Conservation (phyloP, 2,113 vertebrate genomes). For the Pteropus alecto region DNA sequence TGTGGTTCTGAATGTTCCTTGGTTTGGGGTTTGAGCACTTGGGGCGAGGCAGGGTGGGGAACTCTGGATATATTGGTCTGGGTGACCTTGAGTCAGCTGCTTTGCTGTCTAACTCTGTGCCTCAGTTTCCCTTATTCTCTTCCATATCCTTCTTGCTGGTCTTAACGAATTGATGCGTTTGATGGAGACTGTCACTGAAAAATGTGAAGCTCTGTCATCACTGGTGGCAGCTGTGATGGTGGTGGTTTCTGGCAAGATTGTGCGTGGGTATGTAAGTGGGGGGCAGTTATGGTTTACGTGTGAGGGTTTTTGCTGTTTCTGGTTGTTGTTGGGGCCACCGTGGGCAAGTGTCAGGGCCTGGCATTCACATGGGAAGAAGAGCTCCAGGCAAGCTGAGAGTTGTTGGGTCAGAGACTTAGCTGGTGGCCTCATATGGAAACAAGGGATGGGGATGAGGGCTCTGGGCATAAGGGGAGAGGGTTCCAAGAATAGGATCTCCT, state of each 20-base stretch:
- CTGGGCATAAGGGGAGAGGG: not conserved
- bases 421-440: not conserved
- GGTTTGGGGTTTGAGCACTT: constrained; percentile 20
- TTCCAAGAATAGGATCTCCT: constrained; percentile 10
- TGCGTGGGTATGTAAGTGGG: not conserved
- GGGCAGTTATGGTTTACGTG: not conserved
- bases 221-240: not conserved
- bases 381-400: not conserved
- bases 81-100: constrained; percentile 70
- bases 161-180: constrained; percentile 41
- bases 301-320: not conserved
- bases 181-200: constrained; percentile 13
- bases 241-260: not conserved
- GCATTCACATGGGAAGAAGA: not conserved
- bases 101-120: constrained; percentile 11
- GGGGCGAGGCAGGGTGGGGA: not conserved
- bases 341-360: not conserved
- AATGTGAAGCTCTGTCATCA: not conserved
- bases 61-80: constrained; percentile 16
- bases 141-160: not conserved
- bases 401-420: not conserved
- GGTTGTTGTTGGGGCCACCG: not conserved
- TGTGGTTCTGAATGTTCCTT: not conserved
- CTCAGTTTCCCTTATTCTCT: constrained; percentile 67
- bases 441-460: not conserved